Evolutionary conservation across 2,888 invertebrate species (phyloP).

Genomic region (Gastracanthus pulcherrimus): DNA sequence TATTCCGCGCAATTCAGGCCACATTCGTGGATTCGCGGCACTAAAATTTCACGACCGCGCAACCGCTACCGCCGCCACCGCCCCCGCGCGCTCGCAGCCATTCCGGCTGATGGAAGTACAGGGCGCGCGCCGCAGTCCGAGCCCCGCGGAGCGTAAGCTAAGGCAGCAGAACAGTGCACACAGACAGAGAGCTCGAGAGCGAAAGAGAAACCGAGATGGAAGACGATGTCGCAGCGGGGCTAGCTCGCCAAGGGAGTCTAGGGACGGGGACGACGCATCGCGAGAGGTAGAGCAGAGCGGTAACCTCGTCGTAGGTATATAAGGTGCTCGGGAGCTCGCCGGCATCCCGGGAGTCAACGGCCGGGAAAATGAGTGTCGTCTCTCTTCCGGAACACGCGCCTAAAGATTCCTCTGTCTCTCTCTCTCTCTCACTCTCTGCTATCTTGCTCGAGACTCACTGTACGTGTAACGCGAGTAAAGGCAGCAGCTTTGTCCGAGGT

Average conservation of each 20-base stretch:
- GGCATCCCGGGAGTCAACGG: slow-evolving; percentile 78
- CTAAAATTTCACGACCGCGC: slow-evolving; percentile 65
- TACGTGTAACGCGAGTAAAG: background rate
- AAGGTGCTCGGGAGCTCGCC: no score
- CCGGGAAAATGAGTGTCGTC: slow-evolving; percentile 80
- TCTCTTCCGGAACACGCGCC: slow-evolving; percentile 72
- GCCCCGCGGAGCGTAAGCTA: slow-evolving; percentile 4
- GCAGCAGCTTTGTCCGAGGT: background rate
- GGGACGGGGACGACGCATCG: background rate
- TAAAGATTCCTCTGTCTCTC: slow-evolving; percentile 60
- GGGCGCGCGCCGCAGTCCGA: background rate
- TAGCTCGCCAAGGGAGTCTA: slow-evolving; percentile 18
- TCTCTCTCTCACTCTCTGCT: background rate
- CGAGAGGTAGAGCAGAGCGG: no score
- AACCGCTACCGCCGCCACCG: no score
- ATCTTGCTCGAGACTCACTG: background rate
- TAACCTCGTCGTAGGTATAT: no score
- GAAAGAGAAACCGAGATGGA: slow-evolving; percentile 19
- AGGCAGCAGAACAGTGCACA: background rate
- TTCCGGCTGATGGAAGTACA: slow-evolving; percentile 14
- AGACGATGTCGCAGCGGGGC: slow-evolving; percentile 2
- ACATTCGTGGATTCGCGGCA: slow-evolving; percentile 63
- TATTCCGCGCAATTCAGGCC: background rate
- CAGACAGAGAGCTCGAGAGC: background rate
- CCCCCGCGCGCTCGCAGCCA: slow-evolving; percentile 63